These are phyloP conservation scores for Mugil cephalus DNA, from an alignment of 2,113 vertebrate species.

Conservation along the genomic window DNA sequence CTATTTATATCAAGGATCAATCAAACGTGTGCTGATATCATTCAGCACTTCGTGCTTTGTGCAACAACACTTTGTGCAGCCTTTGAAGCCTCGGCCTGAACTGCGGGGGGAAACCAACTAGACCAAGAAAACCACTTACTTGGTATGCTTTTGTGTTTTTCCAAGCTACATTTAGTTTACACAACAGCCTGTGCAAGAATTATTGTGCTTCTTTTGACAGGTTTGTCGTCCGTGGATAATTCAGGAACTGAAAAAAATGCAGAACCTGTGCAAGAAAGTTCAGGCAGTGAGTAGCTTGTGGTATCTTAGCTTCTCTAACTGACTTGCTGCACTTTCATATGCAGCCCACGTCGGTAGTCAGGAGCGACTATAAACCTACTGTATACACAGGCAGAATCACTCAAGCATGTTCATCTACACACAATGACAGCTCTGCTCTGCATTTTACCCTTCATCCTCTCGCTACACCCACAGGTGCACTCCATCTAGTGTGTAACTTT, in stretches of 20 bases:
- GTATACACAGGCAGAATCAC: constrained; percentile 16
- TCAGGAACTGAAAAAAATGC: constrained; percentile 49
- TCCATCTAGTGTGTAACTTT: constrained; percentile 64
- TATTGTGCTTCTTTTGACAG: neutral
- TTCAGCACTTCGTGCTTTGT: too few species aligned
- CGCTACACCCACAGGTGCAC: constrained; percentile 61
- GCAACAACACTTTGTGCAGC: constrained; percentile 12
- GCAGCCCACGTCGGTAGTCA: neutral
- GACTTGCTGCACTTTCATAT: too few species aligned
- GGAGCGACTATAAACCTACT: neutral
- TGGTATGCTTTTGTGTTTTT: constrained; percentile 18
- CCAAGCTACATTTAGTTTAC: constrained; percentile 2
- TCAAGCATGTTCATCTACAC: constrained; percentile 1
- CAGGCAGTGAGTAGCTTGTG: neutral
- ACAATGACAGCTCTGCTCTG: neutral
- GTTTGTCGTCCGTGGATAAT: constrained; percentile 8
- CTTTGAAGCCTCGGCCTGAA: constrained; percentile 42
- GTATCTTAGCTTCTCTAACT: neutral
- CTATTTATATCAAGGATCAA: constrained; percentile 53
- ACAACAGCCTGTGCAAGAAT: neutral
- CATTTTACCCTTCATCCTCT: constrained; percentile 5
- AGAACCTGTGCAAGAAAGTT: constrained; percentile 48
- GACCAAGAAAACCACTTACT: too few species aligned
- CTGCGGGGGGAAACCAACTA: constrained; percentile 40
- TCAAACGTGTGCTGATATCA: constrained; percentile 31